These are phyloP conservation scores for Agrochola litura DNA, from an alignment of 2,888 invertebrate species.

Conservation along the genomic window DNA sequence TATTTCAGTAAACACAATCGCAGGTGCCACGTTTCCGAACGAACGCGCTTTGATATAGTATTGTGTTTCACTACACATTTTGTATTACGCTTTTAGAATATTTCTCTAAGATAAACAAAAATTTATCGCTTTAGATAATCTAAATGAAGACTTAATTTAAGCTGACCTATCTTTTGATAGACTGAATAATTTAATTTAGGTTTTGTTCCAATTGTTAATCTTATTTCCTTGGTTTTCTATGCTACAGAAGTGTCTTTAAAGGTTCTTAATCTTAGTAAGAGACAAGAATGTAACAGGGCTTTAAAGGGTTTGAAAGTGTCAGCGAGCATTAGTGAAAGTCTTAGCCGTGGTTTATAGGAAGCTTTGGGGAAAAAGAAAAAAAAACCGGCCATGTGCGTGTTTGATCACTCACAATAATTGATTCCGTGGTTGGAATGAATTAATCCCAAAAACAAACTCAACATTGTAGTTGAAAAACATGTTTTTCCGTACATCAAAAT, in stretches of 20 bases:
- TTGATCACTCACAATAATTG: no score
- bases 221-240: background rate
- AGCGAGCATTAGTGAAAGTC: conserved; percentile 17
- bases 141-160: conserved; percentile 3
- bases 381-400: background rate
- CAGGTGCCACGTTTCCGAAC: conserved; percentile 86
- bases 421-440: no score
- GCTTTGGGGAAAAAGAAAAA: background rate
- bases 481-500: no score
- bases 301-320: conserved; percentile 25
- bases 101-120: conserved; percentile 57
- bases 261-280: background rate
- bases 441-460: no score
- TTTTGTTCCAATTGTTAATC: background rate
- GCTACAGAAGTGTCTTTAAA: background rate
- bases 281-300: background rate
- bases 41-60: conserved; percentile 85
- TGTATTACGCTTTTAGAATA: conserved; percentile 66
- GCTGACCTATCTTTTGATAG: background rate
- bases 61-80: conserved; percentile 79
- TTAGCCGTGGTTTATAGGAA: conserved; percentile 3
- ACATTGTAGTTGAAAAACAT: no score
- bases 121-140: conserved; percentile 33
- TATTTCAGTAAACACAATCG: conserved; percentile 84
- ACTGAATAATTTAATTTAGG: background rate